Percentiles rank a stretch among this genome's conserved stretches.
phyloP scores from a whole-genome alignment of 2,888 invertebrate species.

The Linnaemya vulpina region DNA sequence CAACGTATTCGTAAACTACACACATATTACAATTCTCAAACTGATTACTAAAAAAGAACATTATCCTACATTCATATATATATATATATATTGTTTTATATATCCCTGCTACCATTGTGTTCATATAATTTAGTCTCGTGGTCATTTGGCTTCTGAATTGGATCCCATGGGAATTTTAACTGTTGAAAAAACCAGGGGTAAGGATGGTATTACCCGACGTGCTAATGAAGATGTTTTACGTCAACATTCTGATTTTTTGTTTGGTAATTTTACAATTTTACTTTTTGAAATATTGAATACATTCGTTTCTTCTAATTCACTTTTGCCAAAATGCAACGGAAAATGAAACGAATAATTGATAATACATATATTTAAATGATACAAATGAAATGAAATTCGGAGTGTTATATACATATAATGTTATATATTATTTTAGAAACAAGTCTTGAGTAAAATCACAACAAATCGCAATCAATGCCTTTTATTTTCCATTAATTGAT shows the following conservation, averaged over 20 bases:
- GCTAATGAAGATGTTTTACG: constrained; percentile 83
- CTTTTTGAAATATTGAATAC: constrained; percentile 51
- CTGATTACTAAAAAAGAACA: constrained; percentile 18
- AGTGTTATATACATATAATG: constrained; percentile 73
- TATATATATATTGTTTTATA: constrained; percentile 65
- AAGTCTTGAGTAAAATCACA: constrained; percentile 34
- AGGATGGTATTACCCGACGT: constrained; percentile 83
- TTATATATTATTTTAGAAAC: constrained; percentile 28
- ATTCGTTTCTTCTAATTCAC: constrained; percentile 46
- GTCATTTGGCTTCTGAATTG: constrained; percentile 91
- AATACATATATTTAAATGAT: constrained; percentile 30
- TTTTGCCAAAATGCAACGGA: constrained; percentile 39
- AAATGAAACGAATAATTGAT: constrained; percentile 21
- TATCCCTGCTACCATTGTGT: constrained; percentile 63
- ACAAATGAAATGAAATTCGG: constrained; percentile 78
- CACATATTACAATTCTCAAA: constrained; percentile 12
- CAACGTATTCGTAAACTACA: constrained; percentile 6
- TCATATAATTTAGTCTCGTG: constrained; percentile 86
- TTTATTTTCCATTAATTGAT: constrained; percentile 19
- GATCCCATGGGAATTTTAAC: constrained; percentile 89
- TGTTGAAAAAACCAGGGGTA: constrained; percentile 81
- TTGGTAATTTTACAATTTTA: constrained; percentile 78
- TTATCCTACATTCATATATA: constrained; percentile 58
- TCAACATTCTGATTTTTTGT: constrained; percentile 83
- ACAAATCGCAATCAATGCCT: constrained; percentile 33